Base-by-base conservation (phyloP, 1,140 invertebrate genomes). In the Drosophila parabipectinata region DNA sequence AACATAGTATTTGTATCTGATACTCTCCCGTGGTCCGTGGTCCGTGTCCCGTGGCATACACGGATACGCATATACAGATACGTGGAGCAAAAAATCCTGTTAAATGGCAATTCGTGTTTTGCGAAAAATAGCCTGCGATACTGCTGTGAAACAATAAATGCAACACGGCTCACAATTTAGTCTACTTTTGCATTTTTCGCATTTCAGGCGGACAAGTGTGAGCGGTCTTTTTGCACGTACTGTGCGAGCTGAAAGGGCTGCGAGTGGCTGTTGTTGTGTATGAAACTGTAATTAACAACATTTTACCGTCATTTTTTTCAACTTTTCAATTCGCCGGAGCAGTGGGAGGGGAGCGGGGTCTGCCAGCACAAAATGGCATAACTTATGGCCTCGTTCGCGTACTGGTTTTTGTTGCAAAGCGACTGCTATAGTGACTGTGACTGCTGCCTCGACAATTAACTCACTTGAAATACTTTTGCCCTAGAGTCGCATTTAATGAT, bases 231-330 rank as follows among this genome's bases (percentile, higher is more conserved):
- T 83, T 78, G 62, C 77, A 87, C 57, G 44, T 48, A 82, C 82
- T 76, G 81, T 85, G 44, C 44, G 14, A 7, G 51, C 18, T 15
- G 63, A 26, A 57, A 74, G 63, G 47, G 54, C 66, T 51, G 72
- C 26, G 72, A 69, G 67, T 59, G 60, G 66, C 53, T 53, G 62
- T 58, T 77, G 79, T 56, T 84, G 71, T 84, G 73, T 75, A 85
- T 87, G 78, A 87, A 85, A 85, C 78, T 58, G 82, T 87, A 87
- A 87, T 87, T 87, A 87, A 88, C 82, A 87, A 83, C 79, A 88
- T 87, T 88, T 85, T 81, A 44, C 82, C 63, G 62, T 55, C 64
- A 47, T 59, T 74, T 68, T 74, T 78, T 79, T 64, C 30, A 48
- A 71, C 72, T 71, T 57, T 68, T 76, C 53, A 60, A 68, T 56